Evolutionary conservation across 1,140 invertebrate species (phyloP).

Genomic region (Drosophila athabasca): DNA sequence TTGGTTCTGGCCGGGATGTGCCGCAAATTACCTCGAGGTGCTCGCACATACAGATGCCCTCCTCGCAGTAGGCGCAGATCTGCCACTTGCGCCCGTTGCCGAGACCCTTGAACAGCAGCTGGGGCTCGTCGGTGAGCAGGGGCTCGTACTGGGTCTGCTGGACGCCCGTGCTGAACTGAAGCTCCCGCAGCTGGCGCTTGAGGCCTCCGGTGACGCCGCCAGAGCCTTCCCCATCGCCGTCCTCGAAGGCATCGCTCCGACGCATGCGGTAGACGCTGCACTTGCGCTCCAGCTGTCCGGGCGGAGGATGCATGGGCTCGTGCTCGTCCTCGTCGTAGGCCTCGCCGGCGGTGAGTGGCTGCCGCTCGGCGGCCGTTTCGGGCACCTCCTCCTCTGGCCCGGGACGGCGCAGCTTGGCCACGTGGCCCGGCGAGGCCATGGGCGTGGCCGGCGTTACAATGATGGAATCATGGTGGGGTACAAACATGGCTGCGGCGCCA

Average conservation of each 20-base stretch:
- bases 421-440: slow-evolving; percentile 81
- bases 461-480: slow-evolving; percentile 77
- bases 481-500: slow-evolving; percentile 59
- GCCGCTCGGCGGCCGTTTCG: slow-evolving; percentile 58
- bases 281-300: slow-evolving; percentile 76
- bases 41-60: slow-evolving; percentile 82
- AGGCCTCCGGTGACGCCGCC: slow-evolving; percentile 48
- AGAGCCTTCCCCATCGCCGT: slow-evolving; percentile 15
- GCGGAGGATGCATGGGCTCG: slow-evolving; percentile 63
- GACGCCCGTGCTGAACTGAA: slow-evolving; percentile 61
- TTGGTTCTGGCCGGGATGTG: not conserved
- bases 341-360: slow-evolving; percentile 60
- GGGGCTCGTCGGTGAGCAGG: slow-evolving; percentile 74
- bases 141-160: slow-evolving; percentile 79
- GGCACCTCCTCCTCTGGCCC: slow-evolving; percentile 50
- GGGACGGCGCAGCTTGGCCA: slow-evolving; percentile 58
- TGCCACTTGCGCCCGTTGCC: slow-evolving; percentile 72
- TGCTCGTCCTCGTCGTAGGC: slow-evolving; percentile 68
- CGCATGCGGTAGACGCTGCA: slow-evolving; percentile 83
- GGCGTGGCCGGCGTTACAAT: slow-evolving; percentile 83
- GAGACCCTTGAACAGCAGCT: slow-evolving; percentile 75
- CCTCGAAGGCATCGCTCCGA: slow-evolving; percentile 72
- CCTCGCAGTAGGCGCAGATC: slow-evolving; percentile 81
- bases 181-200: slow-evolving; percentile 73
- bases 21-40: slow-evolving; percentile 80